Conservation (phyloP, 2,888 invertebrate species). For the Rugalucina vietnamica region DNA sequence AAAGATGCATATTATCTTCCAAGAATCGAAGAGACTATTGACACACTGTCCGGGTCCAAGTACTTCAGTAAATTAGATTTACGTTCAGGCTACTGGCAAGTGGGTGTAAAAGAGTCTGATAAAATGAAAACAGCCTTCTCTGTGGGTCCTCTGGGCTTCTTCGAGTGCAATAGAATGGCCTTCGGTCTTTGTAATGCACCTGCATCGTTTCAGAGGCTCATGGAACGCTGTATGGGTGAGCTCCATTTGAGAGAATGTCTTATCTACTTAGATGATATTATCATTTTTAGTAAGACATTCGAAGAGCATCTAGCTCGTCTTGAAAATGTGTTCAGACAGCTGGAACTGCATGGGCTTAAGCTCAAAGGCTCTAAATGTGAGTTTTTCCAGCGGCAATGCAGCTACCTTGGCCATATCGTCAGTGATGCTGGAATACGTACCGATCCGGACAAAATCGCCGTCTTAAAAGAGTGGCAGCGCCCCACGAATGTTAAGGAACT, state of each 20-base stretch:
- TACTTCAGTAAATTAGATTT: neutral
- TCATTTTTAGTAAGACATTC: conserved; percentile 28
- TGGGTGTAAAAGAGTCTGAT: neutral
- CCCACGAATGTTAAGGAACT: conserved; percentile 24
- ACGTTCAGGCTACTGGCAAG: neutral
- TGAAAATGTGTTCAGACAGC: neutral
- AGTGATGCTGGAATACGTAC: neutral
- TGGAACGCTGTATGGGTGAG: neutral
- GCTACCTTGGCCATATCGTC: conserved; percentile 23
- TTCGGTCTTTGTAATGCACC: neutral
- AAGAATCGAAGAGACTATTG: neutral
- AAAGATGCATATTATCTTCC: neutral
- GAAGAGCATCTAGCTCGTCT: conserved; percentile 1
- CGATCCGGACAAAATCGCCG: neutral
- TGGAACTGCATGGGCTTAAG: neutral
- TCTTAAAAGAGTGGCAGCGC: neutral
- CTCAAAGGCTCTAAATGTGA: neutral
- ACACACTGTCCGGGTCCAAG: neutral
- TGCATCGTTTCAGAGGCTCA: neutral
- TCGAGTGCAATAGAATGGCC: neutral
- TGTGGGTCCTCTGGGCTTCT: neutral
- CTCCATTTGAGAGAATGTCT: neutral
- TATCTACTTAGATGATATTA: conserved; percentile 31
- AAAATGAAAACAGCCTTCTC: neutral
- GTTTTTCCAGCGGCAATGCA: neutral